Evolutionary conservation across 2,888 invertebrate species (phyloP), one percentile per base, ranked within the genome.

Genomic region (Mamestra brassicae): DNA sequence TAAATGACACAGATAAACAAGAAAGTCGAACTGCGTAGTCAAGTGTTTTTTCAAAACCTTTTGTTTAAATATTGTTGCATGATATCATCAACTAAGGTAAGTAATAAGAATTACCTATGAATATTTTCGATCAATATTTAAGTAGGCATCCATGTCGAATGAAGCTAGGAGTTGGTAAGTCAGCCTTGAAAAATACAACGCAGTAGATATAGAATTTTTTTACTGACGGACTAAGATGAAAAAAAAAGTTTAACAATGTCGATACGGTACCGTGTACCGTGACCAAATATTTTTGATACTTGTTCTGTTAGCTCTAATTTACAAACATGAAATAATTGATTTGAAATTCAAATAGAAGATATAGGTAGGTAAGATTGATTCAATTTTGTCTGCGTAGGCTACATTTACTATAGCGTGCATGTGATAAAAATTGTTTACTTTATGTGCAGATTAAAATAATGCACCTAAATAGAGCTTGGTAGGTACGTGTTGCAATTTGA

Each of bases 181-280:
- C 76, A 81, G 73, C 80, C 86, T 87, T 86, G 86, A 81, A 76
- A 76, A 74, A 67, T 74, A 76, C 69, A 74, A 52, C 78, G 76
- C 72, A 86, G 47, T 74, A 68, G 42, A 52, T 26, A 71, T 17
- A 11, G 26, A 6, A 6, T 79, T 68, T 76, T 26, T 79, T 74
- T 69, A 67, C 57, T 55, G 17, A 47, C 11, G 17, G 17, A 66
- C 62, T 65, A 42, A 26, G 34, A 52, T 58, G 62, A n/a, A 62
- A 47, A n/a, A 62, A 47, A 55, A 66, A 57, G 4, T 71, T 71
- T 10, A 62, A 54, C 47, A 50, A 42, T 54, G 50, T 60, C n/a
- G 52, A 55, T n/a, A 66, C 36, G 62, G 60, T 72, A 64, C 52
- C 52, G 57, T 60, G 7, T 71, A 80, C 55, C 47, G 63, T 69